phyloP scores from a whole-genome alignment of 2,797 vertebrate genomes.

The Micrastur ruficollis region DNA sequence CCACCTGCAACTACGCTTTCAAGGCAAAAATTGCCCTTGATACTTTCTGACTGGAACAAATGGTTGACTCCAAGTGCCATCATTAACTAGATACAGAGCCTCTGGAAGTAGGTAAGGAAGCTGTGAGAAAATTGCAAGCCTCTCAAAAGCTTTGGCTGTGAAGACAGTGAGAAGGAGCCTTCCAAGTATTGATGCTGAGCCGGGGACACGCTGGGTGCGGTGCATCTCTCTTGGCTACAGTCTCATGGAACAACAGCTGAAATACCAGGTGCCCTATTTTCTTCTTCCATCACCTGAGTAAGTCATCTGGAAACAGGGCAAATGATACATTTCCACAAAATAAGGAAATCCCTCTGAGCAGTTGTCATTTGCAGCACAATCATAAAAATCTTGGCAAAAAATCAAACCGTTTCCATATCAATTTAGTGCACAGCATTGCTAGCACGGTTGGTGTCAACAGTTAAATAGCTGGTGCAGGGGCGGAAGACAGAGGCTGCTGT shows the following conservation, averaged over 20 bases:
- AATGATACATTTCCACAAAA: neutral
- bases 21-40: neutral
- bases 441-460: neutral
- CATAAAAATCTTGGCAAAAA: neutral
- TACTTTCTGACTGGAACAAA: neutral
- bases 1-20: neutral
- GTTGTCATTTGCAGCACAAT: neutral
- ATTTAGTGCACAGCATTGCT: neutral
- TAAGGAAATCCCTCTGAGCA: neutral
- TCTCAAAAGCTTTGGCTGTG: neutral
- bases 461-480: neutral
- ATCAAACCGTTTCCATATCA: neutral
- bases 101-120: neutral
- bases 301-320: conserved; percentile 1
- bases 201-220: fast-evolving
- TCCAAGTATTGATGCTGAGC: neutral
- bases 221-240: neutral
- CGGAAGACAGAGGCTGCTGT: conserved; percentile 40
- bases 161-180: neutral
- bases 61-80: neutral
- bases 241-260: neutral
- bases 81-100: neutral
- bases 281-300: neutral
- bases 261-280: neutral
- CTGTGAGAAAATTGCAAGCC: neutral